Evolutionary conservation across 2,888 invertebrate species (phyloP), one percentile per base, ranked within the genome.

Genomic region (Oligia fasciuncula): DNA sequence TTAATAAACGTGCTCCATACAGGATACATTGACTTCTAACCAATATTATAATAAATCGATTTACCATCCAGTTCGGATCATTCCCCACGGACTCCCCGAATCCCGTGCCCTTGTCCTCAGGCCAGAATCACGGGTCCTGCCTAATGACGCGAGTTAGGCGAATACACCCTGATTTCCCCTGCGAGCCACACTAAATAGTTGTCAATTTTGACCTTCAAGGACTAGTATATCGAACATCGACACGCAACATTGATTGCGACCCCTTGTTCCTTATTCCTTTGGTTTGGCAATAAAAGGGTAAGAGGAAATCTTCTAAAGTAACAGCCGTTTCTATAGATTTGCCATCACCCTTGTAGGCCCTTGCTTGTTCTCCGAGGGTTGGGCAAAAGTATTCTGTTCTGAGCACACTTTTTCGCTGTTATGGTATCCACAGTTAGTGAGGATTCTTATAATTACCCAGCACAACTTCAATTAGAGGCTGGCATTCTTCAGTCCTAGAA

Each of bases 61-160:
- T 82, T 80, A 87, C 83, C 85, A 83, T 82, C 78, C 70, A 87
- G 80, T 87, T 88, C 80, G 76, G 77, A 76, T 73, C 80, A 80
- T 86, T 90, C 91, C 88, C 80, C 77, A 79, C 13, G 73, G 90
- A 76, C 77, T 80, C 51, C 82, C 71, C 77, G 76, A 84, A 90
- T 88, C 88, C 87, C 73, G 84, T 90, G 93, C 87, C 93, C 93
- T 94, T 93, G 94, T 94, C 91, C 93, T 91, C 90, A 83, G 83
- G 85, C 91, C 73, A 80, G 83, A 76, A 83, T 87, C 89, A 77
- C 80, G 88, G 87, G 88, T 91, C 87, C 90, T 91, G 91, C 91
- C 92, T 95, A 95, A 96, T 95, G 93, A 94, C 93, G 93, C 94
- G 92, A 94, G 95, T 94, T 95, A 95, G 96, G 93, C 93, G 92